phyloP scores from a whole-genome alignment of 2,113 vertebrate species.

The Dasyornis broadbenti region DNA sequence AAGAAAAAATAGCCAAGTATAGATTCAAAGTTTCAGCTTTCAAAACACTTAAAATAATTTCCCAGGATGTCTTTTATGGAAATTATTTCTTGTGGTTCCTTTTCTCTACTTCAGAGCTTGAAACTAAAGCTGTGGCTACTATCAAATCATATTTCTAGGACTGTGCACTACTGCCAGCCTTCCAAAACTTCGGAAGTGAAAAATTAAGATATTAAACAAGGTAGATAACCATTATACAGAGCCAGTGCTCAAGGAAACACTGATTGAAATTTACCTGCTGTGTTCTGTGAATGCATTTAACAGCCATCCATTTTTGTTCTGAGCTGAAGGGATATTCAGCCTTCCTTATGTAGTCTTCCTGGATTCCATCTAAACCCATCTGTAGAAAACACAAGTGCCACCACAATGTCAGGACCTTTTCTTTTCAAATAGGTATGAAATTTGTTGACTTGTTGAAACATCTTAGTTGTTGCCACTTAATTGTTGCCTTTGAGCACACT shows the following conservation, averaged over 20 bases:
- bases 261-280: conserved; percentile 80
- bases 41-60: background rate
- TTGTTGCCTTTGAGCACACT: background rate
- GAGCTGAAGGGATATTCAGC: conserved; percentile 94
- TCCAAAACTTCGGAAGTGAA: background rate
- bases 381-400: conserved; percentile 43
- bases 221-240: background rate
- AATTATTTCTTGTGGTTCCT: background rate
- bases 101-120: background rate
- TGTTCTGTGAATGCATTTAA: conserved; percentile 88
- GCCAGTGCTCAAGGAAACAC: background rate
- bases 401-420: background rate
- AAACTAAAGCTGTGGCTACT: background rate
- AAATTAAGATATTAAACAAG: background rate
- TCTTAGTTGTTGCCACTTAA: background rate
- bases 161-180: background rate
- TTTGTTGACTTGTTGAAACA: background rate
- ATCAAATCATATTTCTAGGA: background rate
- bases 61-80: background rate
- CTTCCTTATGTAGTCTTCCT: conserved; percentile 88
- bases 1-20: background rate
- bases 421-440: background rate
- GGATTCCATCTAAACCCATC: conserved; percentile 91
- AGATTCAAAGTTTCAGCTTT: background rate
- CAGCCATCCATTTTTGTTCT: conserved; percentile 98